These are phyloP conservation scores for Plecotus auritus DNA, from an alignment of 2,113 vertebrate genomes.

Conservation along the genomic window DNA sequence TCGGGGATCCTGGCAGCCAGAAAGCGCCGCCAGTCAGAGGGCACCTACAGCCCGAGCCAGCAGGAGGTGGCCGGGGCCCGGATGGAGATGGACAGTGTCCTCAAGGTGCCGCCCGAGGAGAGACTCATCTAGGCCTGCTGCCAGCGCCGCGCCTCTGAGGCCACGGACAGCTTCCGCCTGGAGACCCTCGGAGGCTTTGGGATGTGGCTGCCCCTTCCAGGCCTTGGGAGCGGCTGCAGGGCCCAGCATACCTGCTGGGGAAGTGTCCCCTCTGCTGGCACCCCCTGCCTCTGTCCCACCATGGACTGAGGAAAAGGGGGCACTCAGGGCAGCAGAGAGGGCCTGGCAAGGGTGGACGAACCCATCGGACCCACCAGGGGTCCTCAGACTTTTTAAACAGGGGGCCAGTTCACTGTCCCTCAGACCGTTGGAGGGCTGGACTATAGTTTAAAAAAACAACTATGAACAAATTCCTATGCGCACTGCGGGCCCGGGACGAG, in stretches of 20 bases:
- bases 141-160: background rate
- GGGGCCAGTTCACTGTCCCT: too few species aligned
- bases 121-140: conserved; percentile 76
- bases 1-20: conserved; percentile 92
- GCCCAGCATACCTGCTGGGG: background rate
- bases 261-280: background rate
- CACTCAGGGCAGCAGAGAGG: conserved; percentile 56
- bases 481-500: too few species aligned
- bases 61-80: conserved; percentile 97
- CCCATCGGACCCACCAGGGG: background rate
- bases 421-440: too few species aligned
- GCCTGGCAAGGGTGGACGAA: background rate
- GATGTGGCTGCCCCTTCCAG: background rate
- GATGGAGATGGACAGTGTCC: conserved; percentile 97
- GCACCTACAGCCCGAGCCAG: conserved; percentile 96
- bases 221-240: background rate
- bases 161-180: background rate
- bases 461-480: too few species aligned
- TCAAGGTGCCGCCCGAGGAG: conserved; percentile 97
- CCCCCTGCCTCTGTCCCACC: background rate
- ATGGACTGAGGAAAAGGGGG: background rate
- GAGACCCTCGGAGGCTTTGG: background rate
- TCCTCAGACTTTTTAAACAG: too few species aligned
- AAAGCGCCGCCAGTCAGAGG: conserved; percentile 95
- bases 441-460: too few species aligned